Base-by-base conservation (phyloP, 2,113 vertebrate genomes). In the Toxotes jaculatrix region DNA sequence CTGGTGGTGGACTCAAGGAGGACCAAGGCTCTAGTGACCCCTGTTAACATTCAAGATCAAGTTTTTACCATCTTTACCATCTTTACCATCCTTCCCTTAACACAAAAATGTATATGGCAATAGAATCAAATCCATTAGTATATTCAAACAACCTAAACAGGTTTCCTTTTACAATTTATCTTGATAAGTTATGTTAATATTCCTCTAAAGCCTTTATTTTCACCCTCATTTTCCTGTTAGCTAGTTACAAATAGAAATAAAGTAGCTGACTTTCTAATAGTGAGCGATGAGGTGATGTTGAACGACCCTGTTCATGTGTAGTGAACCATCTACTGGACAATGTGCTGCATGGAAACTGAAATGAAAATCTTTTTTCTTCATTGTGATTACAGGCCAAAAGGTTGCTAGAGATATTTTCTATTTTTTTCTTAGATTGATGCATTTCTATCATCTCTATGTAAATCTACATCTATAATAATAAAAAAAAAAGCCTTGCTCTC, bases 231-330 rank as follows among this genome's bases (percentile, higher is more conserved):
- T 81, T 34, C 5, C 45, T 34, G 38, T 27, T 36, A 45, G 31
- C 60, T 59, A 32, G 76, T 59, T 34, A 57, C 64, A 63, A 32
- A 61, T 68, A 27, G 62, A 75, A 70, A 66, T 56, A 49, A 51
- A 62, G 62, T 66, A 65, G 47, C 9, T 32, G 53, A 43, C 68
- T 78, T 67, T 79, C 47, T 79, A 40, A 63, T 74, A 19, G 27
- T 79, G 65, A 75, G 59, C 4, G 9, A 69, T 62, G 23, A 62
- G 36, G 38, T 64, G 49, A 72, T 70, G 45, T 34, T 43, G 57
- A 38, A 27, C 27, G 27, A 27, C 27, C 27, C 27, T 27, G 36
- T 66, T 67, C 34, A 47, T 72, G 40, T 6, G 11, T 19, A 36
- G 45, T 45, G 14, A 43, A 40, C 40, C 45, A 31, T 16, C 27